Conservation (phyloP, 64 coral and sea anemone species). For the Pocillopora damicornis region DNA sequence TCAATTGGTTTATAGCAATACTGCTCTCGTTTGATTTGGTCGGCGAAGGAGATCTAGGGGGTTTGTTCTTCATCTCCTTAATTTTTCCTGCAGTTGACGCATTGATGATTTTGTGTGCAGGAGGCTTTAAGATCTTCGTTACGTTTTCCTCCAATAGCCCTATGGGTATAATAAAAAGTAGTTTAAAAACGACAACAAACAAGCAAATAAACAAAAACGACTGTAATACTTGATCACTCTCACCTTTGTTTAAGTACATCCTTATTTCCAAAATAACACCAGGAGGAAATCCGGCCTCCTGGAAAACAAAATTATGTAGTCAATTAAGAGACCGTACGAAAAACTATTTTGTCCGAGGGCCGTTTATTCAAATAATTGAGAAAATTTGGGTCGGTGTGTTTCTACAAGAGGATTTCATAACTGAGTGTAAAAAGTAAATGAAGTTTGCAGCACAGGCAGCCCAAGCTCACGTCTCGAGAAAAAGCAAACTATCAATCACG, state of each 20-base stretch:
- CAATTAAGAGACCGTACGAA: not conserved
- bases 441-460: too few species aligned
- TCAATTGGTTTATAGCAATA: slow-evolving; percentile 14
- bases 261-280: slow-evolving; percentile 92
- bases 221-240: not conserved
- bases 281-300: slow-evolving; percentile 89
- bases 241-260: slow-evolving; percentile 83
- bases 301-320: not conserved
- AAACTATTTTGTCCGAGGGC: not conserved
- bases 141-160: not conserved
- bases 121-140: not conserved
- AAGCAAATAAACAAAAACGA: not conserved
- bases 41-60: slow-evolving; percentile 2
- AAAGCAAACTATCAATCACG: too few species aligned
- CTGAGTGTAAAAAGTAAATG: too few species aligned
- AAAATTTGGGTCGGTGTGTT: not conserved
- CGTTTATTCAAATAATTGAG: not conserved
- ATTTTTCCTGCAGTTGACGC: not conserved
- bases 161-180: not conserved
- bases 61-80: not conserved
- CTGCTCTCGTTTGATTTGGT: not conserved
- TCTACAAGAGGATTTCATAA: too few species aligned
- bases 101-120: not conserved
- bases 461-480: too few species aligned
- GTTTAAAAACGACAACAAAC: too few species aligned